Evolutionary conservation across 1,140 invertebrate genomes (phyloP).

Genomic region (Samia ricini): DNA sequence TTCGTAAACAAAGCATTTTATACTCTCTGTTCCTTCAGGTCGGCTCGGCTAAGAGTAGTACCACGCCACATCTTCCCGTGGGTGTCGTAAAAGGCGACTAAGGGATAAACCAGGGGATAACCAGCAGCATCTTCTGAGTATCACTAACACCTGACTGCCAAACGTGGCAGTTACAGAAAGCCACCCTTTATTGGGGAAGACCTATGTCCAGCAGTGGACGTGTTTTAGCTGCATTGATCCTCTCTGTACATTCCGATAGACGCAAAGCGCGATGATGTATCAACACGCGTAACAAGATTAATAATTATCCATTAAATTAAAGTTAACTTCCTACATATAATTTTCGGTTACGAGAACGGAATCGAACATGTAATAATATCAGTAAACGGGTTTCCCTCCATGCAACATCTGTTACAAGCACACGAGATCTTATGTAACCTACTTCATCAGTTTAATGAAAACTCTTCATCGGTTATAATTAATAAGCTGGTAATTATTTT

Average conservation of each 20-base stretch:
- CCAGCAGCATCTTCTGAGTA: no score
- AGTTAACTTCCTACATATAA: neutral
- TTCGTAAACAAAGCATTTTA: no score
- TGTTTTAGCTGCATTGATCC: no score
- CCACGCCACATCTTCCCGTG: no score
- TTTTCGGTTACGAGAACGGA: conserved; percentile 1
- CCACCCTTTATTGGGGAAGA: no score
- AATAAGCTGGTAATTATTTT: neutral
- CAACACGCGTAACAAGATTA: neutral
- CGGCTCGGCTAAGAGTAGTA: no score
- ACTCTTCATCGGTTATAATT: conserved; percentile 4
- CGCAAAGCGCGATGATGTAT: neutral
- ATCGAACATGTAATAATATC: neutral
- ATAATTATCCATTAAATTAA: neutral
- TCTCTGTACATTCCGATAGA: neutral
- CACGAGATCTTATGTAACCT: neutral
- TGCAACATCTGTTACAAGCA: neutral
- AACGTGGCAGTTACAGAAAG: no score
- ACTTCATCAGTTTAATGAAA: neutral
- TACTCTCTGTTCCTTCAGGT: no score
- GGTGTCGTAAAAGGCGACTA: no score
- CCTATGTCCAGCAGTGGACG: no score
- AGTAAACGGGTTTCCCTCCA: neutral
- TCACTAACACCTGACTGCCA: no score
- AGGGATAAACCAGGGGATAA: no score